Conservation (phyloP, 2,113 vertebrate species). For the Pelusios castaneus region DNA sequence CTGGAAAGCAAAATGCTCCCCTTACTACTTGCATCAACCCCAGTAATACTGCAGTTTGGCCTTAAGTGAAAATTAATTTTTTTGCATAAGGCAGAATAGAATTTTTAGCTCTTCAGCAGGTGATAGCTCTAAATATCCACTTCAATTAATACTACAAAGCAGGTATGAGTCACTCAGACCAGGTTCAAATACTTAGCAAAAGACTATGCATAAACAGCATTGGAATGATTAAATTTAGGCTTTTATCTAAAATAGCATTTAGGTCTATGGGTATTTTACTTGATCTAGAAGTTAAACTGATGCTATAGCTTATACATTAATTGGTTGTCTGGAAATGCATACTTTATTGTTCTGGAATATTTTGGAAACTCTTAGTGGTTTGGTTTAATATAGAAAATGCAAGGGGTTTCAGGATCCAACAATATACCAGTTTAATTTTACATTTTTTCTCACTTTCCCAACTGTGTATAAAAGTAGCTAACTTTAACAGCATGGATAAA, state of each 20-base stretch:
- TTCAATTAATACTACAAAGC: conserved; percentile 37
- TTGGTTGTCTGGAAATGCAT: conserved; percentile 35
- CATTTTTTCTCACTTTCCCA: background rate
- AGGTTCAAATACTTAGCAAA: conserved; percentile 51
- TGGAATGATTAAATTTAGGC: conserved; percentile 44
- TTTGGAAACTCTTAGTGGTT: background rate
- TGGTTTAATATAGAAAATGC: background rate
- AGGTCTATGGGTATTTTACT: conserved; percentile 43
- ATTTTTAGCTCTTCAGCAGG: conserved; percentile 26
- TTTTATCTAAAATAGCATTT: conserved; percentile 62
- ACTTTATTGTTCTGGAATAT: conserved; percentile 13
- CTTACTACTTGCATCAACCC: background rate
- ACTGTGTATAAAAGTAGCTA: background rate
- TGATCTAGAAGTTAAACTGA: conserved; percentile 44
- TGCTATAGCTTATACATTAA: conserved; percentile 56
- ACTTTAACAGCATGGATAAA: background rate
- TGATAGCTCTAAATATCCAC: conserved; percentile 8
- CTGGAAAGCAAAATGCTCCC: conserved; percentile 13
- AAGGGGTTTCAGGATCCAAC: background rate
- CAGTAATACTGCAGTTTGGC: background rate
- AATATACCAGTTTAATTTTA: background rate
- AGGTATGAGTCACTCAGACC: conserved; percentile 57
- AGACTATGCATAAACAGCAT: conserved; percentile 46
- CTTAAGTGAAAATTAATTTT: conserved; percentile 23
- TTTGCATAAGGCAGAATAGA: conserved; percentile 44